Percentiles rank a stretch among this genome's conserved stretches.
Evolutionary conservation across 2,113 vertebrate species (phyloP).

Genomic region (Nibea coibor): DNA sequence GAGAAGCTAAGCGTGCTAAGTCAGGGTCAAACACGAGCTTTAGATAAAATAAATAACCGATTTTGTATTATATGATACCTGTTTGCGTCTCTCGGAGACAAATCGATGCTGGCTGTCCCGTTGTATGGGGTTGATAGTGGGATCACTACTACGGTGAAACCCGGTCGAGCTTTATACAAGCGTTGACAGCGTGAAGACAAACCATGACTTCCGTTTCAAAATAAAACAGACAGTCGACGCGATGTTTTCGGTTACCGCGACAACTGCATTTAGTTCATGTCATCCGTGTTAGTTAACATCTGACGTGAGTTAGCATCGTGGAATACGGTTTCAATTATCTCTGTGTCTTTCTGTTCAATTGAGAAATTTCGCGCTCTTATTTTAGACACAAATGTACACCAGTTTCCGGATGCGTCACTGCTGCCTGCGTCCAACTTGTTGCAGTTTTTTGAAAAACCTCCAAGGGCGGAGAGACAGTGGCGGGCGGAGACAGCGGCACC

Average conservation of each 20-base stretch:
- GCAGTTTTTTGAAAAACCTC: conserved; percentile 73
- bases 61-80: conserved; percentile 51
- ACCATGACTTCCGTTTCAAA: conserved; percentile 61
- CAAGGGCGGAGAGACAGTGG: conserved; percentile 78
- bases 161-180: conserved; percentile 64
- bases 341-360: background rate
- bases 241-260: fast-evolving
- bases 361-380: background rate
- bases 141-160: conserved; percentile 50
- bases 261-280: fast-evolving
- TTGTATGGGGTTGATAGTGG: conserved; percentile 42
- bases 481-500: conserved; percentile 52
- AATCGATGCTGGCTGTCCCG: conserved; percentile 26
- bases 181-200: background rate
- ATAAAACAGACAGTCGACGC: conserved; percentile 24
- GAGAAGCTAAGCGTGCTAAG: background rate
- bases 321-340: fast-evolving
- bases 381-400: fast-evolving
- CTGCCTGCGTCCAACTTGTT: conserved; percentile 34
- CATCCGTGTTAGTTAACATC: background rate
- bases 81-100: conserved; percentile 37
- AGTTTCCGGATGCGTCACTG: conserved; percentile 23
- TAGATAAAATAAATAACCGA: background rate
- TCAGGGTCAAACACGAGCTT: too few species aligned
- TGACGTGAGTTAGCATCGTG: fast-evolving